phyloP scores from a whole-genome alignment of 2,113 vertebrate genomes.

The Aspidoscelis tigris region DNA sequence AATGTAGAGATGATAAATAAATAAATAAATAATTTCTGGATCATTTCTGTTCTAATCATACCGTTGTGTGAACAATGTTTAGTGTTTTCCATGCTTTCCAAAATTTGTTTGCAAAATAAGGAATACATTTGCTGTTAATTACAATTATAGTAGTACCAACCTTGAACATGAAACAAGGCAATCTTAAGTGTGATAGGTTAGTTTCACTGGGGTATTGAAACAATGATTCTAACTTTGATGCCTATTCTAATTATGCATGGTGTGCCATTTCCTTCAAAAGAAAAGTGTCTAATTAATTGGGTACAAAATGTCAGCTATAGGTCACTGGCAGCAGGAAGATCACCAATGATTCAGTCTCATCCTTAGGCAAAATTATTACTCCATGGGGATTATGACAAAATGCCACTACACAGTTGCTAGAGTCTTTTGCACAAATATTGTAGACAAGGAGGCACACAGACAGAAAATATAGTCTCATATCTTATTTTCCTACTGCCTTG shows the following conservation, averaged over 20 bases:
- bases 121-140: conserved; percentile 60
- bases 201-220: conserved; percentile 77
- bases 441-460: conserved; percentile 32
- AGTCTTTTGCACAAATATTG: conserved; percentile 61
- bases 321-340: conserved; percentile 77
- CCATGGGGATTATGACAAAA: conserved; percentile 73
- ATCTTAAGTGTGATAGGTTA: conserved; percentile 67
- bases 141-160: conserved; percentile 64
- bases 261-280: conserved; percentile 71
- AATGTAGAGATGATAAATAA: not conserved
- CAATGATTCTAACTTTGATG: conserved; percentile 71
- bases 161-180: conserved; percentile 63
- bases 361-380: conserved; percentile 70
- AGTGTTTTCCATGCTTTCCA: not conserved
- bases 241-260: conserved; percentile 78
- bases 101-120: conserved; percentile 43
- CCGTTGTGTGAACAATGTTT: not conserved
- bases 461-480: conserved; percentile 27
- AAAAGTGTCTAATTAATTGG: conserved; percentile 79
- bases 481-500: conserved; percentile 47
- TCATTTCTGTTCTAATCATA: not conserved
- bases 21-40: not conserved
- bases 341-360: conserved; percentile 66
- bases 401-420: conserved; percentile 73
- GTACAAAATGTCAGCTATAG: conserved; percentile 83